phyloP scores from a whole-genome alignment of 2,888 invertebrate species.

The Lumbricus terrestris region DNA sequence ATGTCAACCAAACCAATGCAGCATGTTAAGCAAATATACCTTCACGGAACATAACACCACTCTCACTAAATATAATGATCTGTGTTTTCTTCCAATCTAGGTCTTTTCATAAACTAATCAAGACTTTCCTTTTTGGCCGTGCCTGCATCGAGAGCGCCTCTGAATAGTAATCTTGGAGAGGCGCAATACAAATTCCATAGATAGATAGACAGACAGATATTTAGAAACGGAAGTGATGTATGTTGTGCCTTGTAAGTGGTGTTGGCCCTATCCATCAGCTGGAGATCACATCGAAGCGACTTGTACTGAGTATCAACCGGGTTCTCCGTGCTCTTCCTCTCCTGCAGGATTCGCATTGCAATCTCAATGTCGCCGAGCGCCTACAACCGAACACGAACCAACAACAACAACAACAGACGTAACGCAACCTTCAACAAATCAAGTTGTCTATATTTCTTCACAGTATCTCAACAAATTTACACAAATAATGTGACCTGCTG shows the following conservation, averaged over 20 bases:
- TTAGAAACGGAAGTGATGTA: no score
- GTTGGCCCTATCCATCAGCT: constrained; percentile 49
- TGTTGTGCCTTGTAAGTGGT: constrained; percentile 53
- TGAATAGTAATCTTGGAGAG: no score
- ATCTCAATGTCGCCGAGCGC: constrained; percentile 61
- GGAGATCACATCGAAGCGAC: constrained; percentile 58
- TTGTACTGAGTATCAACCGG: constrained; percentile 62
- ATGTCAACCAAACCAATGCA: no score
- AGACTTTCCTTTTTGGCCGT: no score
- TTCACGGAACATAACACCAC: no score
- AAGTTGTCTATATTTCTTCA: background rate
- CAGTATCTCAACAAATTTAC: background rate
- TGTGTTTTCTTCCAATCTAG: no score
- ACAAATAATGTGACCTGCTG: background rate
- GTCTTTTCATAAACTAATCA: no score
- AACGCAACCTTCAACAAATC: background rate
- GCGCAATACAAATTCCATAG: no score
- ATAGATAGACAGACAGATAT: no score
- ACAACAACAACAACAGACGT: background rate
- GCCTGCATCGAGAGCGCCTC: no score
- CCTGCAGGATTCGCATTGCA: constrained; percentile 59
- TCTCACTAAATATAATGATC: no score
- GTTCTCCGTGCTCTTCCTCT: constrained; percentile 45
- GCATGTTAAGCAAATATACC: no score
- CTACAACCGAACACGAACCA: constrained; percentile 38